Evolutionary conservation across 2,113 vertebrate genomes (phyloP).

Genomic region (Trogon melanurus): DNA sequence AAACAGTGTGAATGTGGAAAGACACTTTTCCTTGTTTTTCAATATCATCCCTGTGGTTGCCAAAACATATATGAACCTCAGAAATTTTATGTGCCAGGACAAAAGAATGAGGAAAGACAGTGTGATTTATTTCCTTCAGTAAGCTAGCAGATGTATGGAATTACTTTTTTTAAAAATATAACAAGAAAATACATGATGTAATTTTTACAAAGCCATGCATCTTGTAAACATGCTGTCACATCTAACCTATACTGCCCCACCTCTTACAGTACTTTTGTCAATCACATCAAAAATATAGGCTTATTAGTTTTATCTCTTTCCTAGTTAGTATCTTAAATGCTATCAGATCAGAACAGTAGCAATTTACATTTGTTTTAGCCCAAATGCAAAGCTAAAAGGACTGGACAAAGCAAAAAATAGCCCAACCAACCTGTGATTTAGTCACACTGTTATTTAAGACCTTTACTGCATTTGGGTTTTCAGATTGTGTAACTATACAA

Average conservation of each 20-base stretch:
- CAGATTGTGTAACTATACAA: background rate
- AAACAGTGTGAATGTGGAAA: background rate
- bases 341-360: background rate
- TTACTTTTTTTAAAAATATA: background rate
- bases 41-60: background rate
- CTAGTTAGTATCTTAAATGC: background rate
- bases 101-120: background rate
- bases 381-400: background rate
- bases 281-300: background rate
- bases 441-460: background rate
- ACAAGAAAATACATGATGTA: background rate
- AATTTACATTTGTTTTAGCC: background rate
- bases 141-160: background rate
- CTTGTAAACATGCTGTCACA: background rate
- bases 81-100: background rate
- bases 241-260: background rate
- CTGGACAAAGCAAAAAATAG: rapidly evolving
- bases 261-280: background rate
- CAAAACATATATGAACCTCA: background rate
- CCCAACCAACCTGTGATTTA: background rate
- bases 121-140: background rate
- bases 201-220: background rate
- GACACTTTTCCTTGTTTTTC: background rate
- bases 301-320: background rate
- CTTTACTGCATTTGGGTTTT: background rate